phyloP scores from a whole-genome alignment of 2,113 vertebrate genomes.

The Psittacus erithacus region DNA sequence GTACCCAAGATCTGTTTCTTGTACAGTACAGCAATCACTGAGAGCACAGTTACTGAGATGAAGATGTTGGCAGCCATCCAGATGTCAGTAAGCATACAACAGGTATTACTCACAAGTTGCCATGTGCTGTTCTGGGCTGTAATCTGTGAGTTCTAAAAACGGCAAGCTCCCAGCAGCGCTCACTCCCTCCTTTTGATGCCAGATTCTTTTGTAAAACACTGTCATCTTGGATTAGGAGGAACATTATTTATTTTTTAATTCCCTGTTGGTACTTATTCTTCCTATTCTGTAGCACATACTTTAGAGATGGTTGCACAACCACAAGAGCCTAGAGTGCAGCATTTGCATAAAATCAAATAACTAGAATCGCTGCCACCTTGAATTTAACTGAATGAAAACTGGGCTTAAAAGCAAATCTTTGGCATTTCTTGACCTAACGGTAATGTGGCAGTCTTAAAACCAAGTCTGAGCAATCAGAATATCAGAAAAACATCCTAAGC shows the following conservation, averaged over 20 bases:
- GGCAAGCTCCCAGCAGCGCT: neutral
- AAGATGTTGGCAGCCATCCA: slow-evolving; percentile 43
- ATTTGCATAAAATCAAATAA: neutral
- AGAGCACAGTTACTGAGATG: slow-evolving; percentile 11
- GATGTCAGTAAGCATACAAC: neutral
- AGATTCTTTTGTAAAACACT: neutral
- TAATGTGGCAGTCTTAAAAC: neutral
- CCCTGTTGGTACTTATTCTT: neutral
- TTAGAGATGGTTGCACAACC: neutral
- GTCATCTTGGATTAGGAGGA: neutral
- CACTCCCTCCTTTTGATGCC: slow-evolving; percentile 12
- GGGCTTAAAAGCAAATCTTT: neutral
- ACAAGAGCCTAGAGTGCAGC: neutral
- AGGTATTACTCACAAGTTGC: slow-evolving; percentile 27
- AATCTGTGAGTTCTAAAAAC: slow-evolving; percentile 9
- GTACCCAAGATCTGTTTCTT: neutral
- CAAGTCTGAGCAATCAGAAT: neutral
- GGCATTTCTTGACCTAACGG: neutral
- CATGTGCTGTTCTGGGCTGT: neutral
- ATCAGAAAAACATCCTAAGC: neutral
- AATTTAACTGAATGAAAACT: neutral
- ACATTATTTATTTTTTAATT: slow-evolving; percentile 8
- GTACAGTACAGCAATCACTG: neutral
- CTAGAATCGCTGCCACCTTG: neutral
- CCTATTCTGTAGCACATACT: accelerated